Evolutionary conservation across 1,140 invertebrate genomes (phyloP).

Genomic region (Drosophila nigromelanica): DNA sequence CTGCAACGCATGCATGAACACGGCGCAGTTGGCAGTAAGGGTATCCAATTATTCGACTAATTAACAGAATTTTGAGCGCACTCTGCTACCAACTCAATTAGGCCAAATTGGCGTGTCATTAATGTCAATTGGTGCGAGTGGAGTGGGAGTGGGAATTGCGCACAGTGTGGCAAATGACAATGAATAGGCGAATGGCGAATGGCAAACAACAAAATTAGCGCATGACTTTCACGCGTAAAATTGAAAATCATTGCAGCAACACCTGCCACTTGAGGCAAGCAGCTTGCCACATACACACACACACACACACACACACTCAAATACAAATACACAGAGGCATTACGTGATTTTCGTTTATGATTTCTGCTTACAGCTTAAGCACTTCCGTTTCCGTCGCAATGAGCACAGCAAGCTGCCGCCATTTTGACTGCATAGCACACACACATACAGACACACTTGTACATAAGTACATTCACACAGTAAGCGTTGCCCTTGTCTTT

Average conservation of each 20-base stretch:
- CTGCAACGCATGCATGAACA: conserved; percentile 8
- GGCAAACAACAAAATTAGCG: conserved; percentile 69
- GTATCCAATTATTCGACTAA: conserved; percentile 44
- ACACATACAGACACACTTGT: conserved; percentile 3
- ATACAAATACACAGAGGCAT: conserved; percentile 43
- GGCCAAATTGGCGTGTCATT: conserved; percentile 69
- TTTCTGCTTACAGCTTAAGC: conserved; percentile 77
- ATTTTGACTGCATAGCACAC: conserved; percentile 43
- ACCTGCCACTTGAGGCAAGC: conserved; percentile 62
- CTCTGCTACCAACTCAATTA: conserved; percentile 67
- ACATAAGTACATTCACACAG: background rate
- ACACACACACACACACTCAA: background rate
- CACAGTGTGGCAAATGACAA: conserved; percentile 73
- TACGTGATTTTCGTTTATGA: conserved; percentile 82
- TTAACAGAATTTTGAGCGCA: conserved; percentile 57
- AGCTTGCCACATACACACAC: background rate
- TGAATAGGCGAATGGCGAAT: conserved; percentile 65
- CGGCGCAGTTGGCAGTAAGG: background rate
- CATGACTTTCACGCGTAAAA: conserved; percentile 80
- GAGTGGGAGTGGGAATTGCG: background rate
- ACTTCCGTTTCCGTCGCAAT: conserved; percentile 67
- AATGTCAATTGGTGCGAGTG: conserved; percentile 65
- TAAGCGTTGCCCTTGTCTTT: conserved; percentile 62
- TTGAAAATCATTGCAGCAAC: conserved; percentile 82
- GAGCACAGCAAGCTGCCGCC: conserved; percentile 48